Percentiles rank a stretch among this genome's conserved stretches.
Evolutionary conservation across 2,888 invertebrate genomes (phyloP).

Genomic region (Nemurella pictetii): DNA sequence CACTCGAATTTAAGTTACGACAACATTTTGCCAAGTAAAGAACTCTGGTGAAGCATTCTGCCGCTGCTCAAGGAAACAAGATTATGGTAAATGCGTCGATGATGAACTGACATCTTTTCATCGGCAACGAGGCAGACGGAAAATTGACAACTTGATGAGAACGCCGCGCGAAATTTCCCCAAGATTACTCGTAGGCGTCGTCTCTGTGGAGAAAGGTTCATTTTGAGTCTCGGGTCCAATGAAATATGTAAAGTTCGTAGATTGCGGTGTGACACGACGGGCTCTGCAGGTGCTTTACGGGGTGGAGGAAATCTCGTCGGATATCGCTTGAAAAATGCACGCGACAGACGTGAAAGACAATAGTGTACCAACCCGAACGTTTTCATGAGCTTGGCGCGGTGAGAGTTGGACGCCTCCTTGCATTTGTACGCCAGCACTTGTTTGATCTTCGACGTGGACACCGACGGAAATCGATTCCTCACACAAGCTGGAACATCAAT

Average conservation of each 20-base stretch:
- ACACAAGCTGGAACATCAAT: slow-evolving; percentile 63
- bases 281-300: background rate
- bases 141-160: background rate
- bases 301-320: background rate
- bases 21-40: no score
- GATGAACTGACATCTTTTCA: background rate
- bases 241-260: background rate
- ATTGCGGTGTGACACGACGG: background rate
- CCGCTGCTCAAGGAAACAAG: background rate
- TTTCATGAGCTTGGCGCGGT: background rate
- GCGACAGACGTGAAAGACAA: background rate
- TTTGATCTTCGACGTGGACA: slow-evolving; percentile 74
- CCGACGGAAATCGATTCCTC: slow-evolving; percentile 71
- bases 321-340: background rate
- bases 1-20: no score
- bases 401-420: slow-evolving; percentile 56
- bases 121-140: background rate
- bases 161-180: background rate
- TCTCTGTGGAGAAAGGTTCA: background rate
- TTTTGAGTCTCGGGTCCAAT: background rate
- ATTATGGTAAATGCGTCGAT: background rate
- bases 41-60: no score
- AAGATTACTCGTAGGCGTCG: background rate
- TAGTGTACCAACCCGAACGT: background rate
- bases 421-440: slow-evolving; percentile 77